Percentiles rank a stretch among this genome's conserved stretches.
Conservation (phyloP, 2,113 vertebrate species). For the Proterorhinus semilunaris region DNA sequence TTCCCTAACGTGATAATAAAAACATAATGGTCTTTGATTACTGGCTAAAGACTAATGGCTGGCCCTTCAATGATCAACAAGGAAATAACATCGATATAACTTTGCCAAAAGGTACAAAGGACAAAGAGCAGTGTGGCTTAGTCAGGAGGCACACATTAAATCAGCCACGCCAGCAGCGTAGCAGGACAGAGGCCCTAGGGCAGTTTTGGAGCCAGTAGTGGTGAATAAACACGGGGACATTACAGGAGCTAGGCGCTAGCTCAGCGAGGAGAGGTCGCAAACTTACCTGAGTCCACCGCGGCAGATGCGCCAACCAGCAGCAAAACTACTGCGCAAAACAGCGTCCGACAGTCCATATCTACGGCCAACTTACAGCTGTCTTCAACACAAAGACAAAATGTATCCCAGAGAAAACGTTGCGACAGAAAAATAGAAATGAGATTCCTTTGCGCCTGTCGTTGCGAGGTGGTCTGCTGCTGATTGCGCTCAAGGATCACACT, state of each 20-base stretch:
- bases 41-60: conserved; percentile 34
- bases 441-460: conserved; percentile 22
- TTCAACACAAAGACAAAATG: background rate
- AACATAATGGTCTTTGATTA: background rate
- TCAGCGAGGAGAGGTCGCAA: conserved; percentile 33
- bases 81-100: background rate
- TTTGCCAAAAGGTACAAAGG: background rate
- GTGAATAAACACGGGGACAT: background rate
- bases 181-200: background rate
- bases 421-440: conserved; percentile 5
- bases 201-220: background rate
- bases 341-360: conserved; percentile 65
- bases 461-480: conserved; percentile 18
- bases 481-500: conserved; percentile 53
- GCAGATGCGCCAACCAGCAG: conserved; percentile 46
- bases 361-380: conserved; percentile 13
- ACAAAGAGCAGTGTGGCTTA: background rate
- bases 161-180: background rate
- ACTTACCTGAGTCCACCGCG: conserved; percentile 62
- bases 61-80: conserved; percentile 8
- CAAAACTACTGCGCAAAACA: conserved; percentile 51
- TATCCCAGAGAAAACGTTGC: conserved; percentile 19
- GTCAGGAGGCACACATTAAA: too few species aligned
- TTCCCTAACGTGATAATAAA: too few species aligned
- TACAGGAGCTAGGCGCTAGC: conserved; percentile 50